Evolutionary conservation across 2,888 invertebrate genomes (phyloP), one percentile per base, ranked within the genome.

Genomic region (Amiota communis): DNA sequence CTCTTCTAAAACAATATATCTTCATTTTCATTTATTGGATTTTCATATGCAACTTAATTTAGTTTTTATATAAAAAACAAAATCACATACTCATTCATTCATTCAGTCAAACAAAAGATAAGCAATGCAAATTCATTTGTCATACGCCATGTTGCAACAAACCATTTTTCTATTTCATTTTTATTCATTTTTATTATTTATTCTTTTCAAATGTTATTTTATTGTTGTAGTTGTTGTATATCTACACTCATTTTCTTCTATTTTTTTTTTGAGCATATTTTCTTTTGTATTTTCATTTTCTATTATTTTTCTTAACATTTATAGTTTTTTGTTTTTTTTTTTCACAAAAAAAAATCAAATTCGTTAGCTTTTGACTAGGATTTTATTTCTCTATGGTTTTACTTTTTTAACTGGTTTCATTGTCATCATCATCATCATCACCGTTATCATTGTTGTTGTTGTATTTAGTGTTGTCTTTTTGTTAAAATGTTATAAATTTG

Each of bases 241-340:
- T 23, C 23, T 23, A 23, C 23, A 23, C 23, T 23, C n/a, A n/a
- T 23, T 23, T 23, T 23, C 23, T 23, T n/a, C n/a, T n/a, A n/a
- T n/a, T n/a, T 23, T 23, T 23, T 23, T 23, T 23, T 23, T 36
- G 6, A 36, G 2, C 36, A 36, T 36, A 36, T 36, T 36, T 36
- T 36, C 36, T 36, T 36, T 36, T 36, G 6, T 6, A 11, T 68
- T 70, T 67, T 51, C 51, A 56, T 17, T 70, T 51, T 46, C 17
- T 13, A 36, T 63, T 73, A 59, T 69, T 68, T 72, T 65, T 77
- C 49, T 74, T 69, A 76, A 72, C 11, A 20, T 48, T 72, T 51
- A 3, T 6, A 1, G 1, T 53, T 53, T 53, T 53, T 53, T 53
- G 53, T 53, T 53, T 53, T 8, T n/a, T 53, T 53, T n/a, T 53